A percentile compares a stretch with the other conserved stretches of the same genome.
Conservation (phyloP, 64 coral and sea anemone genomes). For the Porites lutea region DNA sequence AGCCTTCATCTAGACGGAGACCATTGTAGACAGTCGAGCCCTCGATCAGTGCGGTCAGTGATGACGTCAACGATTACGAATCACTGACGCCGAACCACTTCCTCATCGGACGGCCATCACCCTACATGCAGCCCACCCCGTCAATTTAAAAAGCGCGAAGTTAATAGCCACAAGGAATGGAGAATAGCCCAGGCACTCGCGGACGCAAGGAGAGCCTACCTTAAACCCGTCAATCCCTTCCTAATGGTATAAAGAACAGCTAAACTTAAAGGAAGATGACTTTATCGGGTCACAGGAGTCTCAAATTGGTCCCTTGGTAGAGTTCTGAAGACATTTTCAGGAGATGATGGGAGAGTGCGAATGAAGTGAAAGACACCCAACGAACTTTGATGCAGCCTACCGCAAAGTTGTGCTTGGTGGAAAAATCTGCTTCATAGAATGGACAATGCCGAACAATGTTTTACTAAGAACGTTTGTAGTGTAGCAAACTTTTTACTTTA, state of each 20-base stretch:
- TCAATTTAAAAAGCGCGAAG: slow-evolving; percentile 2
- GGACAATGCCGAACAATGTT: no score
- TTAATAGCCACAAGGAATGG: slow-evolving; percentile 34
- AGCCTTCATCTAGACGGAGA: no score
- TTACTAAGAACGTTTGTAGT: no score
- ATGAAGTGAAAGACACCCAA: no score
- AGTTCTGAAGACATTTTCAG: background rate
- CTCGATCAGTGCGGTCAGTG: slow-evolving; percentile 23
- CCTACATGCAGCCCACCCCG: background rate
- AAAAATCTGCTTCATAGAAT: no score
- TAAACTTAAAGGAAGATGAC: no score
- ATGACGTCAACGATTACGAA: slow-evolving; percentile 37
- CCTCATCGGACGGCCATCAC: slow-evolving; percentile 25
- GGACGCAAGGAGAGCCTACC: slow-evolving; percentile 51
- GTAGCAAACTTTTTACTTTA: no score
- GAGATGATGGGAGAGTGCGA: no score
- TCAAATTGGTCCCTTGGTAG: slow-evolving; percentile 31
- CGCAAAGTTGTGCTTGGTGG: no score
- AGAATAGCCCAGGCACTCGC: background rate
- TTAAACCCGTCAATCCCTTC: background rate
- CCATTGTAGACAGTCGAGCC: slow-evolving; percentile 18
- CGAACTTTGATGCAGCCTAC: no score
- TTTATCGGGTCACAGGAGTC: no score
- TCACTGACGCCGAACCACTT: slow-evolving; percentile 53
- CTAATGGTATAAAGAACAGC: slow-evolving; percentile 35